phyloP scores from a whole-genome alignment of 2,797 vertebrate species.

The Falco novaeseelandiae region DNA sequence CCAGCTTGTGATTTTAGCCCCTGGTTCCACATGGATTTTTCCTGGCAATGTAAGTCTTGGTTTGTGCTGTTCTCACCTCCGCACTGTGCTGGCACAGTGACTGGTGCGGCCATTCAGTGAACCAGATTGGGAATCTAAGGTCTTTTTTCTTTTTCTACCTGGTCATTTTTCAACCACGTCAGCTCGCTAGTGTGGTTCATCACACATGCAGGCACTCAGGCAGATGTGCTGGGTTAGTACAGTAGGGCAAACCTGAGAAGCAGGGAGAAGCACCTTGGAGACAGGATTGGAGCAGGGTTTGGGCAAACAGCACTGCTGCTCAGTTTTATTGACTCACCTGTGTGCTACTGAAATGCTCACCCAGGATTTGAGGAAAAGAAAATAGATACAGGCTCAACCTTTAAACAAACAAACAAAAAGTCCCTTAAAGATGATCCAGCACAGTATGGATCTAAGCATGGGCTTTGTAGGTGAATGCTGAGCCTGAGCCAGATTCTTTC shows the following conservation, averaged over 20 bases:
- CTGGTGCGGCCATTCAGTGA: background rate
- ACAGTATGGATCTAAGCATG: background rate
- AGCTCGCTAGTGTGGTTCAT: background rate
- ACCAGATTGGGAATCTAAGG: background rate
- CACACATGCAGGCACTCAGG: background rate
- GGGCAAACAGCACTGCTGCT: background rate
- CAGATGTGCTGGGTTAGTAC: background rate
- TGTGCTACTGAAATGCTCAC: background rate
- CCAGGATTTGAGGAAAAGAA: background rate
- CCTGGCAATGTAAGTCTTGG: background rate
- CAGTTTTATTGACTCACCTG: background rate
- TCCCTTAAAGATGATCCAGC: background rate
- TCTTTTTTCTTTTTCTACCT: background rate
- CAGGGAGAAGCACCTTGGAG: background rate
- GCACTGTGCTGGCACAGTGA: background rate
- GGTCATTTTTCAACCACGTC: background rate
- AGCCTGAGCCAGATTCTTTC: background rate
- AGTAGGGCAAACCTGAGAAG: background rate
- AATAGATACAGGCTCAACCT: background rate
- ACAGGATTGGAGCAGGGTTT: background rate
- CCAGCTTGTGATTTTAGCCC: background rate
- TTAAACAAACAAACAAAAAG: background rate
- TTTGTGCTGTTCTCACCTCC: background rate
- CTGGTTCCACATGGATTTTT: background rate
- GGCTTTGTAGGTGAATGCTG: background rate